Evolutionary conservation across 2,113 vertebrate species (phyloP), one percentile per base, ranked within the genome.

Genomic region (Arvicanthis niloticus): DNA sequence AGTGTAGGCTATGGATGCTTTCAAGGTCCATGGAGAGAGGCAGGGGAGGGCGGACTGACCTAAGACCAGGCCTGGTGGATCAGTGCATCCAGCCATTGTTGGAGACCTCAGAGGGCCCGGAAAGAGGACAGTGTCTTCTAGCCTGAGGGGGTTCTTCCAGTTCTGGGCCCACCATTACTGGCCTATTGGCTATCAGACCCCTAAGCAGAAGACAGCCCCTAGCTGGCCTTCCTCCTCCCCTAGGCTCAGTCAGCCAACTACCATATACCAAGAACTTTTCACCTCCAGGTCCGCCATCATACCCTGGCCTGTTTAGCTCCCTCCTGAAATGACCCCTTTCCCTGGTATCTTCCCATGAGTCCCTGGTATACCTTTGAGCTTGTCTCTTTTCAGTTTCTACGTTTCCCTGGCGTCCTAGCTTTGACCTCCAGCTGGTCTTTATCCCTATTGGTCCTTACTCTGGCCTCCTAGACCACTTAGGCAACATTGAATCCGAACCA

Each of bases 231-330:
- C 48, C 19, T 51, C 42, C 40, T 65, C 48, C 29, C 37, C 12
- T 2, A 5, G 70, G 40, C 13, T 8, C 9, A 22, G 29, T 48
- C 53, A 34, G 67, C n/a, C 0, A 0, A 4, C n/a, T 16, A 12
- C 34, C 67, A 51, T 5, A 72, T 1, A 15, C 56, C 2, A 0
- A 24, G 67, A 5, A 34, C 7, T 37, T 45, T 42, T 29, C 8
- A 31, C 45, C 53, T 15, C 22, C 72, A 89, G 88, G n/a, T 22
- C 10, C 12, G 26, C 3, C 67, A 29, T 56, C 31, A n/a, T 24
- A 19, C 37, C 67, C 9, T 40, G 51, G 4, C 51, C 60, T 65
- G 34, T 48, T 22, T 58, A 68, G 22, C 42, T 16, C 8, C 81
- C 7, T 1, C 37, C 37, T n/a, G 70, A 10, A 29, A 48, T 0